These are phyloP conservation scores for Heliornis fulica DNA, from an alignment of 2,113 vertebrate species.

Conservation along the genomic window DNA sequence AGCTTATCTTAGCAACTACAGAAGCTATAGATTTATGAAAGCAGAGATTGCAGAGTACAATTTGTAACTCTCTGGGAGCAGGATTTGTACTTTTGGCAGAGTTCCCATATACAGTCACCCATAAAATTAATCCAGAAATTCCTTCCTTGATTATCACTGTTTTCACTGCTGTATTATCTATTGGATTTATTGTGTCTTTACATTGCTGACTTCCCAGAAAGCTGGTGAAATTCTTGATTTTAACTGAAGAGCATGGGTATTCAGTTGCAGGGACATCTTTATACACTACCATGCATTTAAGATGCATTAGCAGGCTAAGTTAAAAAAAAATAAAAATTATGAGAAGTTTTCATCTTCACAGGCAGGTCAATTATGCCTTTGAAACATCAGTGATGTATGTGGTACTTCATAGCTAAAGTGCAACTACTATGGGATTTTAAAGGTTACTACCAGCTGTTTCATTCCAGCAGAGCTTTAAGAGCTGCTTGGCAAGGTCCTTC, in stretches of 20 bases:
- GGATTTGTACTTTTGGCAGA: neutral
- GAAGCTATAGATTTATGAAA: neutral
- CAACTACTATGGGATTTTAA: neutral
- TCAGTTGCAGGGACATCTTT: neutral
- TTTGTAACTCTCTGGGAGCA: neutral
- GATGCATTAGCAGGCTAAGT: neutral
- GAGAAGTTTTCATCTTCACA: neutral
- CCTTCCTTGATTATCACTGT: neutral
- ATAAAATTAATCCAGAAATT: neutral
- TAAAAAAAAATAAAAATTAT: neutral
- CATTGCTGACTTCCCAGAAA: neutral
- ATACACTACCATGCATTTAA: neutral
- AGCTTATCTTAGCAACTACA: neutral
- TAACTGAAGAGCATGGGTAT: neutral
- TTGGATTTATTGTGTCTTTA: neutral
- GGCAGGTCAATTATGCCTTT: neutral
- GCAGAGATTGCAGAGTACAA: neutral
- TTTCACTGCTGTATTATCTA: neutral
- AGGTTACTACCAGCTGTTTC: neutral
- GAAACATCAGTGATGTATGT: neutral
- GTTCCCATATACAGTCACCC: neutral
- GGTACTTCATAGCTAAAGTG: neutral
- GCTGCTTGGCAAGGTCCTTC: neutral
- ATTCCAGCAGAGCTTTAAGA: conserved; percentile 8
- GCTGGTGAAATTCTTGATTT: neutral